Conservation (phyloP, 2,797 vertebrate species). For the Nyctibius grandis region DNA sequence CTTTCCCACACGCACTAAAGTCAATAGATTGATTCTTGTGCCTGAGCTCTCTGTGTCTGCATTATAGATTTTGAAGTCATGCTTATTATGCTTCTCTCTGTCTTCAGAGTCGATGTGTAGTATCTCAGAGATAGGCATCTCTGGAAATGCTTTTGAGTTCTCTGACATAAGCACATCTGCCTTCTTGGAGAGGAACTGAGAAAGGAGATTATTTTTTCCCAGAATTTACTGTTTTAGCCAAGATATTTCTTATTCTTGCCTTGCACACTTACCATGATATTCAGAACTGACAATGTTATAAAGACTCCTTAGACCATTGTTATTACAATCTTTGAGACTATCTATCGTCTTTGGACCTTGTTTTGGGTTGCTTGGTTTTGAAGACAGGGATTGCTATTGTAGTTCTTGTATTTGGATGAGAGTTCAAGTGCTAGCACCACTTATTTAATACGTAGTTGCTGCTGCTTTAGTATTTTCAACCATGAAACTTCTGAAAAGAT, state of each 20-base stretch:
- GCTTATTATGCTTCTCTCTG: background rate
- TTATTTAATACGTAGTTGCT: background rate
- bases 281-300: background rate
- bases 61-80: background rate
- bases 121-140: background rate
- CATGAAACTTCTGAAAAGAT: background rate
- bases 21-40: background rate
- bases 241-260: background rate
- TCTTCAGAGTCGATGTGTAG: background rate
- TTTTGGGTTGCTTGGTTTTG: background rate
- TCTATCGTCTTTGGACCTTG: background rate
- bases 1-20: background rate
- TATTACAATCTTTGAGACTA: background rate
- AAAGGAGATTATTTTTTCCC: background rate
- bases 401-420: background rate
- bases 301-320: background rate
- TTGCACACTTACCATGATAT: background rate
- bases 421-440: rapidly evolving
- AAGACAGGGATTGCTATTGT: background rate
- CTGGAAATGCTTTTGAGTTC: background rate
- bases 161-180: background rate
- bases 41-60: background rate
- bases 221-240: background rate
- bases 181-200: background rate
- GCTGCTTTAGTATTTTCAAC: background rate